A percentile compares a stretch with the other conserved stretches of the same genome.
These are phyloP conservation scores for Fistularia tabacaria DNA, from an alignment of 2,797 vertebrate species.

Conservation along the genomic window DNA sequence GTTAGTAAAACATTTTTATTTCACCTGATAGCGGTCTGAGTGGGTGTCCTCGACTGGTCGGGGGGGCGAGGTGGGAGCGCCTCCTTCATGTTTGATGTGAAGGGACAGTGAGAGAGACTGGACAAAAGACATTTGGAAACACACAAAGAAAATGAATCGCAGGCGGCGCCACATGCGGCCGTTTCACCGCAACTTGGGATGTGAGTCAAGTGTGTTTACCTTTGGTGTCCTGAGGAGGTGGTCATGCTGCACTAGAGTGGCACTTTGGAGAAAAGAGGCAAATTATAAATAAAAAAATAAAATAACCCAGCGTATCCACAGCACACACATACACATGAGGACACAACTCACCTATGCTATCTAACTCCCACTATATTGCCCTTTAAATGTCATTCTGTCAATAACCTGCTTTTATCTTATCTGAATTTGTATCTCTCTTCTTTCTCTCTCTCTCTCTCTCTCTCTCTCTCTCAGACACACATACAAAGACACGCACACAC, in stretches of 20 bases:
- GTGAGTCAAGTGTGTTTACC: conserved; percentile 41
- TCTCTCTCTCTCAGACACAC: conserved; percentile 24
- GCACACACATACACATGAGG: not conserved
- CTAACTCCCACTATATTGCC: conserved; percentile 15
- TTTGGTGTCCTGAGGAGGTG: conserved; percentile 59
- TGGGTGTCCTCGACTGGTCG: conserved; percentile 85
- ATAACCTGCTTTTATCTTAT: conserved; percentile 30
- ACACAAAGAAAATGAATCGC: conserved; percentile 6
- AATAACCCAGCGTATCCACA: not conserved
- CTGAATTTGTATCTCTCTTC: conserved; percentile 43
- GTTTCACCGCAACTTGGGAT: not conserved
- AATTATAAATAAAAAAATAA: conserved; percentile 6
- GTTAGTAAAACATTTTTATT: too few relatives aligned
- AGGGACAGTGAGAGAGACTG: conserved; percentile 88
- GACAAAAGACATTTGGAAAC: conserved; percentile 9
- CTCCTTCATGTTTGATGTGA: conserved; percentile 93
- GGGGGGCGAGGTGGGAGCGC: conserved; percentile 84
- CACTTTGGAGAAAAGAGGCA: conserved; percentile 27
- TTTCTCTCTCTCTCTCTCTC: conserved; percentile 26
- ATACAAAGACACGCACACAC: conserved; percentile 20
- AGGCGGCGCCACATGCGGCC: not conserved
- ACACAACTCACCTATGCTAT: conserved; percentile 7
- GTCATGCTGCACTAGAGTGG: conserved; percentile 44
- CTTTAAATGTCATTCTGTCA: conserved; percentile 30
- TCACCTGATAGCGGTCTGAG: conserved; percentile 94